A percentile compares a stretch with the other conserved stretches of the same genome.
Conservation (phyloP, 2,113 vertebrate genomes). For the Lepisosteus oculatus region DNA sequence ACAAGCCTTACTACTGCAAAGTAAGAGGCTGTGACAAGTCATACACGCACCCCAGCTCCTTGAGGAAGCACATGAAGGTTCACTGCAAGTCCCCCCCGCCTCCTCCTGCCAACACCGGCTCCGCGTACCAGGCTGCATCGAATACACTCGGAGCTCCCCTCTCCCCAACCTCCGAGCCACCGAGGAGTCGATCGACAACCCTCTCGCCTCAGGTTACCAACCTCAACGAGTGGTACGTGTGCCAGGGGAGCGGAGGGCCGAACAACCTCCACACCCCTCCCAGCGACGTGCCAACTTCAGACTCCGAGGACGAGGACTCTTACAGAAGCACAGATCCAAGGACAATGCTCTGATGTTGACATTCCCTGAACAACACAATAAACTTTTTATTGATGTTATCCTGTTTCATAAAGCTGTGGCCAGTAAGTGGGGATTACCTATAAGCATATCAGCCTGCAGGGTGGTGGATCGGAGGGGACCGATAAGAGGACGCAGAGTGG, state of each 20-base stretch:
- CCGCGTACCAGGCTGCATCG: slow-evolving; percentile 69
- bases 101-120: slow-evolving; percentile 65
- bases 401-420: background rate
- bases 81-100: slow-evolving; percentile 94
- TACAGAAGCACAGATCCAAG: slow-evolving; percentile 81
- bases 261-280: slow-evolving; percentile 84
- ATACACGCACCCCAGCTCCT: slow-evolving; percentile 93
- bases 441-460: no score
- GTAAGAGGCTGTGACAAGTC: slow-evolving; percentile 94
- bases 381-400: background rate
- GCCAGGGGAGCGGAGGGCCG: slow-evolving; percentile 81
- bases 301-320: slow-evolving; percentile 83
- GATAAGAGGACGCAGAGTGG: no score
- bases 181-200: slow-evolving; percentile 69
- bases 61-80: slow-evolving; percentile 96
- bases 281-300: slow-evolving; percentile 81
- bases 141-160: slow-evolving; percentile 71
- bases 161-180: slow-evolving; percentile 70
- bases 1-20: slow-evolving; percentile 97
- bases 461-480: no score
- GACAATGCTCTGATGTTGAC: slow-evolving; percentile 77
- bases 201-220: slow-evolving; percentile 92
- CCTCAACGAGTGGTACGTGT: slow-evolving; percentile 97
- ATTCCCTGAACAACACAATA: background rate
- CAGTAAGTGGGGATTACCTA: no score